Evolutionary conservation across 1,140 invertebrate species (phyloP), one percentile per base, ranked within the genome.

Genomic region (Dufourea novaeangliae): DNA sequence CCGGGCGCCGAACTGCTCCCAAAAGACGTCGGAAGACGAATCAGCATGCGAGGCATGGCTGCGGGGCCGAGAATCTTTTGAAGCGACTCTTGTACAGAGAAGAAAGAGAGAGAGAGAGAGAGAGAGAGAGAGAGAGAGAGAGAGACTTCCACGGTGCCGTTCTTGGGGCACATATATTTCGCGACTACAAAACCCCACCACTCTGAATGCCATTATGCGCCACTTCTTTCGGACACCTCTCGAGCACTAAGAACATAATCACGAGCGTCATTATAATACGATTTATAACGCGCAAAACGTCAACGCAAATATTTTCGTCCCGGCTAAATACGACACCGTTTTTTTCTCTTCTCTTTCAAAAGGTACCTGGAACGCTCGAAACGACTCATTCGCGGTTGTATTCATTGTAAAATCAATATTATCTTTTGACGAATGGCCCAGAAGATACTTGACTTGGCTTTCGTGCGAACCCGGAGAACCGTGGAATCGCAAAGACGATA

Each of bases 21-120:
- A n/a, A 69, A 76, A 59, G 66, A 61, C 64, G 64, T 27, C 72
- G 39, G 46, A 54, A 59, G 50, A 61, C 73, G 73, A 76, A 76
- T 76, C 73, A 69, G 73, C 73, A 76, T 76, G 73, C 73, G 73
- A 76, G 73, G 39, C 73, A 59, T 76, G 54, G 64, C 73, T 61
- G 50, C 66, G 54, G 37, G 68, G 54, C 41, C 37, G 56, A 41
- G 50, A 44, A 76, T 76, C 73, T 76, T 76, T 76, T 76, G 50
- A 69, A 68, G 54, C 64, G 29, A 44, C 57, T 59, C 39, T 46
- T 50, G 59, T 17, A 17, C 14, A 14, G 22, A 22, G n/a, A 7
- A 12, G 5, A 44, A 4, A 44, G 41, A 2, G 41, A 44, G 41
- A 14, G 41, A 44, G 41, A 8, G 12, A 44, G 41, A 50, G 20